Percentiles rank a stretch among this genome's conserved stretches.
Conservation (phyloP, 2,797 vertebrate species). For the Heterohyrax brucei region DNA sequence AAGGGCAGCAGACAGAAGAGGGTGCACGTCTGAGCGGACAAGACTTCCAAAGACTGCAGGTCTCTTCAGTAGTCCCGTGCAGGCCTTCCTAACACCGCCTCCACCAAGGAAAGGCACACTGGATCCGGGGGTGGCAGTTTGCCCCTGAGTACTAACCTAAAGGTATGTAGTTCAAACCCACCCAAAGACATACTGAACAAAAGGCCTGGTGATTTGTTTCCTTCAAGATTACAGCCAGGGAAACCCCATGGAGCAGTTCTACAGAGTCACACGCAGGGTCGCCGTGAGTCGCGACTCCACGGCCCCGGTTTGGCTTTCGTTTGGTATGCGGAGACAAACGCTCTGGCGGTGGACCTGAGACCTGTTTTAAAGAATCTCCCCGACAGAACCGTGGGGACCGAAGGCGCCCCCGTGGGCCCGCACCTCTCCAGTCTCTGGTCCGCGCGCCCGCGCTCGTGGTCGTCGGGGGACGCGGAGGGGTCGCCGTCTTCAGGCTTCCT, state of each 20-base stretch:
- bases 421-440: constrained; percentile 89
- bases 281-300: neutral
- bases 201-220: neutral
- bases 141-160: neutral
- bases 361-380: too few relatives aligned
- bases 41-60: neutral
- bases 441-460: neutral
- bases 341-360: too few relatives aligned
- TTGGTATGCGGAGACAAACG: too few relatives aligned
- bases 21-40: neutral
- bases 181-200: neutral
- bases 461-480: neutral
- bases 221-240: too few relatives aligned
- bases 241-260: neutral
- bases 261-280: too few relatives aligned
- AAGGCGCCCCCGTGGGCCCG: neutral
- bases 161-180: neutral
- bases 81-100: too few relatives aligned
- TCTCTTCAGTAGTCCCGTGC: neutral
- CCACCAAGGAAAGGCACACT: too few relatives aligned
- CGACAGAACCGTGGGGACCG: too few relatives aligned
- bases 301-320: too few relatives aligned
- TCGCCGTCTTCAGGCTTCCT: constrained; percentile 83
- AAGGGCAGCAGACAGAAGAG: too few relatives aligned
- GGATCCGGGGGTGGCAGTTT: too few relatives aligned